Evolutionary conservation across 2,888 invertebrate species (phyloP).

Genomic region (Micropterix aruncella): DNA sequence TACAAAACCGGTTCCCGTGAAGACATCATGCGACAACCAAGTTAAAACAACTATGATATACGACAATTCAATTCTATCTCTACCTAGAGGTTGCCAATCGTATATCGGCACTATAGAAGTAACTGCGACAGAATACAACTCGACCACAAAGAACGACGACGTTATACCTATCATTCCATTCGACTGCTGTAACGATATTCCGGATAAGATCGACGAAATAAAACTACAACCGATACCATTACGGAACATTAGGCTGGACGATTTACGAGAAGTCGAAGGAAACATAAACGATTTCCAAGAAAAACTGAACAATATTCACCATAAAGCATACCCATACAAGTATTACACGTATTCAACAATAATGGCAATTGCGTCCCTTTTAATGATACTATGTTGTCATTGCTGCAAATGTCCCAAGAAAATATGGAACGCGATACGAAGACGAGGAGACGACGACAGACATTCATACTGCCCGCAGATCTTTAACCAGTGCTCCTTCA

Average conservation of each 20-base stretch:
- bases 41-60: too few relatives aligned
- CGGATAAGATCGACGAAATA: neutral
- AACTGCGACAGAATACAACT: neutral
- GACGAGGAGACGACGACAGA: too few relatives aligned
- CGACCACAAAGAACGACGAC: neutral
- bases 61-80: too few relatives aligned
- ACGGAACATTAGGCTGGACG: neutral
- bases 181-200: neutral
- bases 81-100: too few relatives aligned
- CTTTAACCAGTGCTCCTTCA: too few relatives aligned
- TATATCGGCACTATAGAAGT: neutral
- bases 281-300: neutral
- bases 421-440: too few relatives aligned
- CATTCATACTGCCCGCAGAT: too few relatives aligned
- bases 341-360: neutral
- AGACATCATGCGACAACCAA: neutral
- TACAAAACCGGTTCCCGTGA: too few relatives aligned
- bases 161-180: neutral
- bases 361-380: too few relatives aligned
- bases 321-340: neutral
- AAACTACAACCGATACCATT: neutral
- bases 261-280: neutral
- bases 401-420: too few relatives aligned
- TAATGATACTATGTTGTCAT: too few relatives aligned
- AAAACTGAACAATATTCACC: neutral